Evolutionary conservation across 2,113 vertebrate species (phyloP).

Genomic region (Petrocephalus microphthalmus): DNA sequence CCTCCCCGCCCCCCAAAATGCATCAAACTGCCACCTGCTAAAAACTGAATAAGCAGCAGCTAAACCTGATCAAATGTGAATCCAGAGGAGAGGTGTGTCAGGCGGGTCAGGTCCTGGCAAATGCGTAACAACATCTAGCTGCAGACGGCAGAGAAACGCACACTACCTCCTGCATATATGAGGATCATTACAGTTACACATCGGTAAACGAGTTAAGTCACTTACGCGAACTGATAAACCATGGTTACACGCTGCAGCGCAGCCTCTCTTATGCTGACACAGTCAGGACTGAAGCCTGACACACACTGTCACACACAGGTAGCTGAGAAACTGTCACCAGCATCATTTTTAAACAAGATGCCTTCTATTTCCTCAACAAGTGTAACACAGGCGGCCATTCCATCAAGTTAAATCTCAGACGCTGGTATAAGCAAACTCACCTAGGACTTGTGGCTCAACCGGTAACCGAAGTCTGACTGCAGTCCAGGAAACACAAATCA

Average conservation of each 20-base stretch:
- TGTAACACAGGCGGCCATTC: not conserved
- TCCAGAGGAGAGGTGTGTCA: not conserved
- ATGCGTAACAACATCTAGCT: too few relatives aligned
- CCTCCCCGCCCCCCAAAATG: not conserved
- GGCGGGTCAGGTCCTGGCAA: not conserved
- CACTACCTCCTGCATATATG: not conserved
- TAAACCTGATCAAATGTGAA: not conserved
- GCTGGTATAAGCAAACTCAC: not conserved
- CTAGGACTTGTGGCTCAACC: conserved; percentile 7
- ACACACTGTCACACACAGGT: not conserved
- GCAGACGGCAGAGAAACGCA: not conserved
- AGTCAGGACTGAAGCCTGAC: not conserved
- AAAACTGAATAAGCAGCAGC: not conserved
- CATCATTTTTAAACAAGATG: not conserved
- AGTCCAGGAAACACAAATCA: conserved; percentile 6
- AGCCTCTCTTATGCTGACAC: not conserved
- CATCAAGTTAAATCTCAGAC: not conserved
- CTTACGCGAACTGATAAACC: not conserved
- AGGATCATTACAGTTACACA: not conserved
- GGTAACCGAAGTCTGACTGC: not conserved
- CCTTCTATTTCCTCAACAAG: not conserved
- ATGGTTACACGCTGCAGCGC: not conserved
- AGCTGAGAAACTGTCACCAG: not conserved
- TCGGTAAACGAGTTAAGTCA: not conserved
- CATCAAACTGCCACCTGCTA: not conserved